Percentiles rank a stretch among this genome's conserved stretches.
phyloP scores from a whole-genome alignment of 2,113 vertebrate genomes.

The Motacilla alba region DNA sequence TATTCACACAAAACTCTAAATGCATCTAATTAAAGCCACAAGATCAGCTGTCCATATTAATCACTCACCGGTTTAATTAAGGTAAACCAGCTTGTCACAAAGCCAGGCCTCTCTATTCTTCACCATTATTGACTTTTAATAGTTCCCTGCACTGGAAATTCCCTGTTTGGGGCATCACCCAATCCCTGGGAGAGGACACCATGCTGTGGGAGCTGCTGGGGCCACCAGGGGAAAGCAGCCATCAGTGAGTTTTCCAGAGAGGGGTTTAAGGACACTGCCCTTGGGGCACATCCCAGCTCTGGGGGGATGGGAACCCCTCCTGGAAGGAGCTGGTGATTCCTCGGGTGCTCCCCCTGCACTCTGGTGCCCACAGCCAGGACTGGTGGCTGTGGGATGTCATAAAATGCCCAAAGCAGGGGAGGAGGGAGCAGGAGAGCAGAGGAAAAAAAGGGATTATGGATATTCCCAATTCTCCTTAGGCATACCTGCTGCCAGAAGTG shows the following conservation, averaged over 20 bases:
- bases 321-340: rapidly evolving
- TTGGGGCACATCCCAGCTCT: not conserved
- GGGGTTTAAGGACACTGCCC: not conserved
- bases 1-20: slow-evolving; percentile 68
- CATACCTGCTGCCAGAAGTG: slow-evolving; percentile 41
- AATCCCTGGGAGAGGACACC: slow-evolving; percentile 8
- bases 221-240: not conserved
- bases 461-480: slow-evolving; percentile 27
- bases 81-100: slow-evolving; percentile 71
- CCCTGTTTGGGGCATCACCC: slow-evolving; percentile 50
- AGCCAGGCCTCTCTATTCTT: slow-evolving; percentile 58
- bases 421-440: not conserved
- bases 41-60: slow-evolving; percentile 73
- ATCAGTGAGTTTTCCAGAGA: not conserved
- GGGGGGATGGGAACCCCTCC: not conserved
- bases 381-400: not conserved
- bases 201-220: not conserved
- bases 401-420: not conserved
- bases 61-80: slow-evolving; percentile 74
- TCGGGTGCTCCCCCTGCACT: not conserved
- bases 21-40: slow-evolving; percentile 64
- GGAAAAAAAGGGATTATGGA: not conserved
- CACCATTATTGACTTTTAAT: slow-evolving; percentile 64
- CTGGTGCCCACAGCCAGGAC: not conserved
- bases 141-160: not conserved